Percentiles rank a stretch among this genome's conserved stretches.
phyloP scores from a whole-genome alignment of 2,113 vertebrate species.

The Hymenochirus boettgeri region DNA sequence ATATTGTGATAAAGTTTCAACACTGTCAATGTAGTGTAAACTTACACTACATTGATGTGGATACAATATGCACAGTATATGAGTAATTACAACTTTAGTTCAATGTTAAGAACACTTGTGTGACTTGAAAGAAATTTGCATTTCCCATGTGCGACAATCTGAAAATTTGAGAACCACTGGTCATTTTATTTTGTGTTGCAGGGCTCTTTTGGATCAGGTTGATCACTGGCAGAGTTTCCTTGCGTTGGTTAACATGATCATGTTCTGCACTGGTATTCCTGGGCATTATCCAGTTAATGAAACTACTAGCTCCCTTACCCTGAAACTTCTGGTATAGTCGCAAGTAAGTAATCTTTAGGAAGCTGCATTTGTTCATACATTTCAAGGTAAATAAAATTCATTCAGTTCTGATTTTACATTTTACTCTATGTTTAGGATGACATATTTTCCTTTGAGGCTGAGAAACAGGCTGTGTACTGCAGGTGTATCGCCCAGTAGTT shows the following conservation, averaged over 20 bases:
- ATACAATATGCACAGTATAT: no score
- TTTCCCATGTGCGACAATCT: not conserved
- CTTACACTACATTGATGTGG: no score
- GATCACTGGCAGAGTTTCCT: slow-evolving; percentile 98
- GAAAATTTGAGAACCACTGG: not conserved
- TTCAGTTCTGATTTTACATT: no score
- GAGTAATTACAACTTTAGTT: no score
- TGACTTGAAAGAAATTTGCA: no score
- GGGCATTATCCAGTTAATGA: slow-evolving; percentile 97
- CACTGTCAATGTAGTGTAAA: no score
- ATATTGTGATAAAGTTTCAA: no score
- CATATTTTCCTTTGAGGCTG: slow-evolving; percentile 91
- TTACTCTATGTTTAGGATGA: slow-evolving; percentile 75
- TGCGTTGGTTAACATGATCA: slow-evolving; percentile 98
- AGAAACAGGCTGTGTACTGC: slow-evolving; percentile 92
- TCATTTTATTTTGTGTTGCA: slow-evolving; percentile 50
- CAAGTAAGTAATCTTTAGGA: slow-evolving; percentile 80
- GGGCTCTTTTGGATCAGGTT: slow-evolving; percentile 91
- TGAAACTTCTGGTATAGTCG: slow-evolving; percentile 97
- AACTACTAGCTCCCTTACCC: slow-evolving; percentile 95
- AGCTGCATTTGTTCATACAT: no score
- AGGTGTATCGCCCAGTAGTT: slow-evolving; percentile 96
- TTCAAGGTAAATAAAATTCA: no score
- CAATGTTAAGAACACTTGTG: no score
- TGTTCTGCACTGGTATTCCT: slow-evolving; percentile 98